Evolutionary conservation across 2,113 vertebrate genomes (phyloP).

Genomic region (Odontesthes bonariensis): DNA sequence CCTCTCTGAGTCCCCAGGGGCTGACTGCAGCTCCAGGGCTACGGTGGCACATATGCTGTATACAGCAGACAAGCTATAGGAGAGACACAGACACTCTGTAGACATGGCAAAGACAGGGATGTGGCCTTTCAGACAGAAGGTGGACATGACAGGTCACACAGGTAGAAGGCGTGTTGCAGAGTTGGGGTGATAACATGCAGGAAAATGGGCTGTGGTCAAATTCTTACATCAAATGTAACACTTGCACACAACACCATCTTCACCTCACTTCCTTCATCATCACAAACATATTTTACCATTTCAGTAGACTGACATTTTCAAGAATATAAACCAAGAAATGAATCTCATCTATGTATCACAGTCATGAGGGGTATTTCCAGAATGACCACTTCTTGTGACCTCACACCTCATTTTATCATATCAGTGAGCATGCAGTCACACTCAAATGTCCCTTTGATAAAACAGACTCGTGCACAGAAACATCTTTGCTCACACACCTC

Average conservation of each 20-base stretch:
- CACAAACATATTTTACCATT: slow-evolving; percentile 27
- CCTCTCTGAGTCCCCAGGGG: slow-evolving; percentile 72
- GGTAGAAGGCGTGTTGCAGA: background rate
- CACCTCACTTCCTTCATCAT: slow-evolving; percentile 34
- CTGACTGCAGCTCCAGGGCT: slow-evolving; percentile 71
- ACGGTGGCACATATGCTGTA: slow-evolving; percentile 65
- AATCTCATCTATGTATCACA: too few relatives aligned
- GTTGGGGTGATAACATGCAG: background rate
- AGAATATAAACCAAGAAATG: slow-evolving; percentile 20
- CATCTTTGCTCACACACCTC: background rate
- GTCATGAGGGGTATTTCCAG: too few relatives aligned
- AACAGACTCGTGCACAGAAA: background rate
- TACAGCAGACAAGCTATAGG: slow-evolving; percentile 68
- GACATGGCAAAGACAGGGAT: slow-evolving; percentile 49
- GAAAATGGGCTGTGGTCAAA: slow-evolving; percentile 20
- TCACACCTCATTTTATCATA: background rate
- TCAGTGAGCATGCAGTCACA: background rate
- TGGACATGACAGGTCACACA: slow-evolving; percentile 31
- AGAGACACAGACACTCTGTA: slow-evolving; percentile 61
- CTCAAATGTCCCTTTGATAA: background rate
- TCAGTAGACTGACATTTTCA: background rate
- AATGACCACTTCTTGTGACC: slow-evolving; percentile 11
- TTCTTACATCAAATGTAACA: background rate
- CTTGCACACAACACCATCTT: slow-evolving; percentile 14
- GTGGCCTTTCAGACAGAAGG: slow-evolving; percentile 49